Base-by-base conservation (phyloP, 2,797 vertebrate genomes). In the Rhynchonycteris naso region DNA sequence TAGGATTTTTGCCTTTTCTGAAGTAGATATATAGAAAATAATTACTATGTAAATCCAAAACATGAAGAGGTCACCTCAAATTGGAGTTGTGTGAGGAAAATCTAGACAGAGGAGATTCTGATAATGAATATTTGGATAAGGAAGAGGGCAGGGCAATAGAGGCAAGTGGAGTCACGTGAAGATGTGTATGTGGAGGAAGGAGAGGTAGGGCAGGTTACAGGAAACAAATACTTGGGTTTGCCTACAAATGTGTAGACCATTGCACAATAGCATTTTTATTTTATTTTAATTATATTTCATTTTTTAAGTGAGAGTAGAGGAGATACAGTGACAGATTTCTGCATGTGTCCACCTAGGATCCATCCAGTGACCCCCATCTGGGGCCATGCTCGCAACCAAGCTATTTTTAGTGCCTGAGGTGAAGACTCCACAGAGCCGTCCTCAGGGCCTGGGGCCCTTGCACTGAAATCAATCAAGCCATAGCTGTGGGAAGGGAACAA, bases 11-110 rank as follows among this genome's bases (percentile, higher is more conserved):
- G 0, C 24, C 72, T 91, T 90, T 94, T 75, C 50, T n/a, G 84
- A 81, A 54, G 56, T 78, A 88, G 65, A 61, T 54, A 47, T 21
- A 0, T 38, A 87, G 81, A 89, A 94, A 82, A 82, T 90, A 82
- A 92, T 88, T 92, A 69, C 38, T 93, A 2, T 66, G 50, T 12
- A 87, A 63, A 81, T 94, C 30, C 11, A 69, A 38, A 91, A 82
- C 58, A 28, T 50, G 22, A 43, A 58, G 65, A 18, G 8, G 38
- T 65, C 74, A 38, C 38, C n/a, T 95, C 76, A 56, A 1, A 10
- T 63, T 75, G 69, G 19, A 14, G 22, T 79, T 33, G 43, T 69
- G 14, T 71, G 61, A 50, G 47, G 65, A 71, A 82, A 50, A 74
- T 91, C 63, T 80, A 83, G 78, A 38, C 33, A 33, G 22, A 52